Conservation (phyloP, 2,113 vertebrate species). For the Mellivora capensis region DNA sequence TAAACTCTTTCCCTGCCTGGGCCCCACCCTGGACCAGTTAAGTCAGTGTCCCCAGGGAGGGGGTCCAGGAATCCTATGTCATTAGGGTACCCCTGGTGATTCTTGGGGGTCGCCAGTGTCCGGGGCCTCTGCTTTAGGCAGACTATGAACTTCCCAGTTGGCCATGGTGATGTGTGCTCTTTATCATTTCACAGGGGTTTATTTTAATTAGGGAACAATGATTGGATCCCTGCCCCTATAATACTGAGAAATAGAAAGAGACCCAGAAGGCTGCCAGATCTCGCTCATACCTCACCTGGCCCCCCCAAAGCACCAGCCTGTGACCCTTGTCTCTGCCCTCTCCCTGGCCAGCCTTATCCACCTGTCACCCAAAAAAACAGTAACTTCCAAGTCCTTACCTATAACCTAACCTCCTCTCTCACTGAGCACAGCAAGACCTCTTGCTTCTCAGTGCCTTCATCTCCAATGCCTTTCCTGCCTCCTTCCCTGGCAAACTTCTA, state of each 20-base stretch:
- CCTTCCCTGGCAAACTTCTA: not conserved
- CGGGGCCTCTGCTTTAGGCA: not conserved
- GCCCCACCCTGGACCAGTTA: not conserved
- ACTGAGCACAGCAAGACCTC: not conserved
- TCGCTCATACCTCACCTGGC: not conserved
- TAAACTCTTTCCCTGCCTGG: not conserved
- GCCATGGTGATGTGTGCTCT: not conserved
- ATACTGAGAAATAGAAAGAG: not conserved
- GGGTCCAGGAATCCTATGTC: not conserved
- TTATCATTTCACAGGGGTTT: not conserved
- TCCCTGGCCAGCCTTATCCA: not conserved
- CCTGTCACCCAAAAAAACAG: not conserved
- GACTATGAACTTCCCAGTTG: not conserved
- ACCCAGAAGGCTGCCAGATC: not conserved
- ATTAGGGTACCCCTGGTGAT: not conserved
- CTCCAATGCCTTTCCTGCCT: not conserved
- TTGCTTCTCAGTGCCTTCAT: not conserved
- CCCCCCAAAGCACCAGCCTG: not conserved
- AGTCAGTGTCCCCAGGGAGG: not conserved
- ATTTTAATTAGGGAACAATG: not conserved
- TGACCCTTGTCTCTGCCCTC: not conserved
- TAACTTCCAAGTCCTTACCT: not conserved
- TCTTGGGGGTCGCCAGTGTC: not conserved
- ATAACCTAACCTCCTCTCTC: not conserved
- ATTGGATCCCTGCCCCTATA: not conserved